phyloP scores from a whole-genome alignment of 2,888 invertebrate genomes.

The Portevinia maculata region DNA sequence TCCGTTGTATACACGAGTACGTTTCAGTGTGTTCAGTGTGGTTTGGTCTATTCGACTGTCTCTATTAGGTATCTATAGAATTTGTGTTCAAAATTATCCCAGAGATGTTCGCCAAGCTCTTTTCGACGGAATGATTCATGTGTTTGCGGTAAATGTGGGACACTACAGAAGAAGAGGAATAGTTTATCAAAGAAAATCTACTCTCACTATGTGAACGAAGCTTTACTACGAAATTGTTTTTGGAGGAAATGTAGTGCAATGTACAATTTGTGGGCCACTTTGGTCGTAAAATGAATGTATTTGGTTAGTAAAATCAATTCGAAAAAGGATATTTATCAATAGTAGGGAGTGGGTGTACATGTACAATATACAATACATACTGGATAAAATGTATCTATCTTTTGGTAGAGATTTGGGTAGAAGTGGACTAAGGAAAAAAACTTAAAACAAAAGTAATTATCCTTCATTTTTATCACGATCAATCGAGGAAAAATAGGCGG shows the following conservation, averaged over 20 bases:
- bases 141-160: constrained; percentile 39
- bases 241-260: constrained; percentile 7
- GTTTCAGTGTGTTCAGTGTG: constrained; percentile 7
- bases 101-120: constrained; percentile 20
- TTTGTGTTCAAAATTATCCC: constrained; percentile 1
- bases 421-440: no score
- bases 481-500: no score
- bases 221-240: constrained; percentile 18
- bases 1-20: constrained; percentile 6
- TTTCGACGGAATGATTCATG: constrained; percentile 55
- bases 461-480: not conserved
- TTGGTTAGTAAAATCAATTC: constrained; percentile 49
- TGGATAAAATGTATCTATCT: no score
- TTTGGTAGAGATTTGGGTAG: no score
- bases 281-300: constrained; percentile 9
- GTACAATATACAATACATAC: no score
- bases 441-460: no score
- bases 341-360: no score
- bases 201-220: not conserved
- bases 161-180: constrained; percentile 28
- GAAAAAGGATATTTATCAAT: constrained; percentile 1
- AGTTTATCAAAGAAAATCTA: constrained; percentile 10
- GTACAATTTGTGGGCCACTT: constrained; percentile 1
- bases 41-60: constrained; percentile 36
- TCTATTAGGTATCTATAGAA: constrained; percentile 13